Evolutionary conservation across 1,140 invertebrate species (phyloP), one percentile per base, ranked within the genome.

Genomic region (Zeugodacus cucurbitae): DNA sequence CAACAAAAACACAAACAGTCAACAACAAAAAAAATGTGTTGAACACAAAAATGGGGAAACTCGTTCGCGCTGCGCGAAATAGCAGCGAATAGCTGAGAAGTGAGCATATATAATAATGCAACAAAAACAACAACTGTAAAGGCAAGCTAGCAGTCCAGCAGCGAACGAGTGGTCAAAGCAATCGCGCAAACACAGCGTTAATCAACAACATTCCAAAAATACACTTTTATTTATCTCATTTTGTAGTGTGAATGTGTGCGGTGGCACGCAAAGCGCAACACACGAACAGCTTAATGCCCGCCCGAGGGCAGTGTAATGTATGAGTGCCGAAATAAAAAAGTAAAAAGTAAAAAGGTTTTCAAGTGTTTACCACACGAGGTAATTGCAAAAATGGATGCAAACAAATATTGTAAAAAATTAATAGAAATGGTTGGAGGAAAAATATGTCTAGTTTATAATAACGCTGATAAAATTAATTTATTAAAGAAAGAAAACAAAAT

Each of bases 151-250:
- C 64, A 67, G 11, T 3, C 32, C 11, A 34, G 14, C 11, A 20
- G 67, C 67, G 41, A 82, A 82, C 74, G 74, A 82, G 34, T 82
- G 74, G 74, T 48, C 74, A 82, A 82, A 82, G 74, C 74, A 82
- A 82, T 8, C 74, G 48, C 44, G 74, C 74, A 82, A 82, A 26
- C 34, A n/a, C 17, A 26, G 74, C 74, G 74, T 29, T 82, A 82
- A 82, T 82, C 74, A 82, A 82, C 74, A 82, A 54, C 74, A 82
- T 82, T 82, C 74, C 74, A 82, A 82, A 82, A 82, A 48, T 37
- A 37, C 67, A 74, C 22, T 37, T 74, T 41, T 41, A 34, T 41
- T 37, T 74, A 22, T 37, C 34, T 41, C 14, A n/a, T 22, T 41
- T 37, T 29, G 58, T 59, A 20, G 10, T 67, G 64, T 41, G 17